Evolutionary conservation across 2,888 invertebrate genomes (phyloP).

Genomic region (Philonicus albiceps): DNA sequence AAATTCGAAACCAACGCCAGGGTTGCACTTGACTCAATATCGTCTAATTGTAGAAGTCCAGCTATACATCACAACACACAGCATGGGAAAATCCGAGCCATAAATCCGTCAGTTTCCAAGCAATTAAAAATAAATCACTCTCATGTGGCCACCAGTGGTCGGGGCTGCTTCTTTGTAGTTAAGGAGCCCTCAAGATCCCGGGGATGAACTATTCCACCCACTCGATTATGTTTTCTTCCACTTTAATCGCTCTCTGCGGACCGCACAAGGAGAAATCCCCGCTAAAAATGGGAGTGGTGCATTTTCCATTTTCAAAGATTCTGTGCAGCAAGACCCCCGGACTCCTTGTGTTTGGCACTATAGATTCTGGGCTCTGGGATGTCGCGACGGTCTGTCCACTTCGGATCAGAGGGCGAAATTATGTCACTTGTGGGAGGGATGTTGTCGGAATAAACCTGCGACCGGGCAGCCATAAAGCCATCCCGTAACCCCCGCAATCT

Average conservation of each 20-base stretch:
- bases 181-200: not conserved
- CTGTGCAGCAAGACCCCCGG: not conserved
- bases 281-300: not conserved
- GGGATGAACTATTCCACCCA: conserved; percentile 31
- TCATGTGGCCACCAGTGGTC: conserved; percentile 49
- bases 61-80: conserved; percentile 3
- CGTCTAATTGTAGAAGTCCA: conserved; percentile 16
- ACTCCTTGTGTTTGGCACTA: not conserved
- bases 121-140: conserved; percentile 53
- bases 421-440: conserved; percentile 20
- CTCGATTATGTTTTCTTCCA: conserved; percentile 41
- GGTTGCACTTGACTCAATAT: conserved; percentile 5
- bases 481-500: not conserved
- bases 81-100: conserved; percentile 47
- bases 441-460: not conserved
- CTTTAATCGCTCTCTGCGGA: conserved; percentile 22
- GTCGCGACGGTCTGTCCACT: not conserved
- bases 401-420: conserved; percentile 1
- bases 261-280: not conserved
- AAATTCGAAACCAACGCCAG: not conserved
- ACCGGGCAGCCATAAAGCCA: conserved; percentile 12
- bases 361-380: not conserved
- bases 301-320: not conserved
- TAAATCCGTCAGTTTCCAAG: conserved; percentile 52
- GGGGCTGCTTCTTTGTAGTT: not conserved